Evolutionary conservation across 2,888 invertebrate genomes (phyloP).

Genomic region (Sialis fuliginosa): DNA sequence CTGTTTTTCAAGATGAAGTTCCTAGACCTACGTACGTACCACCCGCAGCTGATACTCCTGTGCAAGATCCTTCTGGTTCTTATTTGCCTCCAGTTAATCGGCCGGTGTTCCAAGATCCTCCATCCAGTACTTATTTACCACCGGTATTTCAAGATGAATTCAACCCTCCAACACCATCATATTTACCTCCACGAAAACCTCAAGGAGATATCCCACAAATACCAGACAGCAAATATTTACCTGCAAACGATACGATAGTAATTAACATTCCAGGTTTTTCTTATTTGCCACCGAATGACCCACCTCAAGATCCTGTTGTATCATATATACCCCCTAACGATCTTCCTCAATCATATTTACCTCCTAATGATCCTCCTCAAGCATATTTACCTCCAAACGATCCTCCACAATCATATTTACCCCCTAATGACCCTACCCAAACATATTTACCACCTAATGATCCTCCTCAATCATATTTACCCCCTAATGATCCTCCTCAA

Average conservation of each 20-base stretch:
- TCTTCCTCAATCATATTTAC: neutral
- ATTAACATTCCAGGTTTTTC: neutral
- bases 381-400: neutral
- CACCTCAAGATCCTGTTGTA: neutral
- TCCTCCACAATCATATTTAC: neutral
- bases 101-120: neutral
- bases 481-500: neutral
- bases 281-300: neutral
- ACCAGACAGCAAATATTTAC: neutral
- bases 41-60: neutral
- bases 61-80: neutral
- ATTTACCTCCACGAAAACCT: neutral
- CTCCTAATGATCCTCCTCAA: neutral
- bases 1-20: neutral
- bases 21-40: neutral
- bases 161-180: neutral
- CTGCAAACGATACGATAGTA: neutral
- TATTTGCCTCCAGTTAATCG: neutral
- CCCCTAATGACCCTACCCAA: neutral
- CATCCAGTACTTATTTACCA: neutral
- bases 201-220: neutral
- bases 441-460: slow-evolving; percentile 1
- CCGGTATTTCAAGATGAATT: slow-evolving; percentile 1
- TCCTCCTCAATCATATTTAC: neutral
- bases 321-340: neutral